Percentiles rank a stretch among this genome's conserved stretches.
Conservation (phyloP, 2,888 invertebrate genomes). For the Phania funesta region DNA sequence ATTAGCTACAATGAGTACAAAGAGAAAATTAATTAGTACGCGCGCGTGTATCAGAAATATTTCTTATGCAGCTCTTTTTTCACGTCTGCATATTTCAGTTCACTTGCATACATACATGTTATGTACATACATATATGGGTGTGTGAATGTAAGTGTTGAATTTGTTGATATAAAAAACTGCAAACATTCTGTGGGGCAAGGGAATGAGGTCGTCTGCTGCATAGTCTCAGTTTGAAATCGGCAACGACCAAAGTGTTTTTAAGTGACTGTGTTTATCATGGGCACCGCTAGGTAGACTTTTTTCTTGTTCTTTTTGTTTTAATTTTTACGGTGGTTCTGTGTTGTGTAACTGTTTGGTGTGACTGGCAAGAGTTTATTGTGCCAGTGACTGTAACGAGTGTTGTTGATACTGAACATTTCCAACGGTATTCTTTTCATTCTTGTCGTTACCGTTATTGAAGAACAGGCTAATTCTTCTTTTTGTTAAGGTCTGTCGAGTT, state of each 20-base stretch:
- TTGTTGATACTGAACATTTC: constrained; percentile 54
- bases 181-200: constrained; percentile 30
- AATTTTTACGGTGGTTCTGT: constrained; percentile 29
- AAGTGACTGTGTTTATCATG: background rate
- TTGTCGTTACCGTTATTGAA: background rate
- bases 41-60: constrained; percentile 48
- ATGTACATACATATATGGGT: background rate
- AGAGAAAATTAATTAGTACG: constrained; percentile 59
- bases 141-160: constrained; percentile 10
- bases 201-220: constrained; percentile 65
- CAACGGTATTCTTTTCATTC: constrained; percentile 35
- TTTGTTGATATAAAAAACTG: constrained; percentile 27
- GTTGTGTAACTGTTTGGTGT: constrained; percentile 45
- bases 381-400: constrained; percentile 64
- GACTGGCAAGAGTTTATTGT: constrained; percentile 67
- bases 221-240: constrained; percentile 34
- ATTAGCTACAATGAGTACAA: constrained; percentile 5
- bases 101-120: background rate
- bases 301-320: background rate
- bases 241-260: constrained; percentile 18
- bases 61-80: constrained; percentile 15
- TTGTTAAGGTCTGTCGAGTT: constrained; percentile 33
- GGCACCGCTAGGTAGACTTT: constrained; percentile 27
- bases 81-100: constrained; percentile 37
- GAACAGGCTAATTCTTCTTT: constrained; percentile 11